Evolutionary conservation across 1,140 invertebrate species (phyloP).

Genomic region (Matsumurasca onukii): DNA sequence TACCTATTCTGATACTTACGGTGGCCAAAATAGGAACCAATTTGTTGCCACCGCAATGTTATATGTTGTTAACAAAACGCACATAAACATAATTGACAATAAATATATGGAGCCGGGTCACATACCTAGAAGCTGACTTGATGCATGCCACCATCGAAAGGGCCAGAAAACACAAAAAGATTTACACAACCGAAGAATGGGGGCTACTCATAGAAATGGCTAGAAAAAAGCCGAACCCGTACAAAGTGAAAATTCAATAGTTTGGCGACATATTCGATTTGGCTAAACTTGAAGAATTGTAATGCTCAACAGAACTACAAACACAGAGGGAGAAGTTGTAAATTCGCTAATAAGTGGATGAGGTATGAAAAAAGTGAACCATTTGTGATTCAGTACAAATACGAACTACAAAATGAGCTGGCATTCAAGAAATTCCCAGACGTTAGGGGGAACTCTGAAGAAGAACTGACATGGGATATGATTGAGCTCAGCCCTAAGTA

Average conservation of each 20-base stretch:
- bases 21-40: constrained; percentile 1
- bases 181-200: constrained; percentile 35
- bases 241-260: constrained; percentile 21
- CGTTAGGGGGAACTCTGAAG: background rate
- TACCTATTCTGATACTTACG: constrained; percentile 24
- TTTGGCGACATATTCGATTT: constrained; percentile 1
- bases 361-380: constrained; percentile 25
- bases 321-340: constrained; percentile 16
- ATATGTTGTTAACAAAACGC: constrained; percentile 1
- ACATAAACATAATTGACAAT: constrained; percentile 30
- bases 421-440: no score
- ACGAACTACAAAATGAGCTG: constrained; percentile 6
- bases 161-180: constrained; percentile 26
- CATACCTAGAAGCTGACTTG: constrained; percentile 49
- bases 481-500: no score
- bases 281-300: background rate
- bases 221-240: constrained; percentile 27
- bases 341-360: constrained; percentile 27
- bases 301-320: constrained; percentile 10
- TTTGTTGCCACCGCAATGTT: background rate
- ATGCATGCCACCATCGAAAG: constrained; percentile 44
- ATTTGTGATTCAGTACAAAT: constrained; percentile 31
- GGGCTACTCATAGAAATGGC: constrained; percentile 24
- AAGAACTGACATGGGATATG: no score
- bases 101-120: constrained; percentile 49